Evolutionary conservation across 2,113 vertebrate species (phyloP).

Genomic region (Scalopus aquaticus): DNA sequence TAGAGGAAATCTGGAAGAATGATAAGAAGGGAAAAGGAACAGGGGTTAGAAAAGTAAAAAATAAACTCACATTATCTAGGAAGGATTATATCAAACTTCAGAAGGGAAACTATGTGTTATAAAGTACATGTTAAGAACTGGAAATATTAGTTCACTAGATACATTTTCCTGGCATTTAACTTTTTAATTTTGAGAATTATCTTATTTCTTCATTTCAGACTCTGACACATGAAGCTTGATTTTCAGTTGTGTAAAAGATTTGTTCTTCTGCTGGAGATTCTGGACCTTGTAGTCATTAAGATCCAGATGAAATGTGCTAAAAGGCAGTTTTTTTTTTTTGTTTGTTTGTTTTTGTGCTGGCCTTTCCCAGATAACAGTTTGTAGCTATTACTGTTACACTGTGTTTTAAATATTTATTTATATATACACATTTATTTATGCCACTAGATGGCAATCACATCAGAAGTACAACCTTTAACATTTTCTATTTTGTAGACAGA

Average conservation of each 20-base stretch:
- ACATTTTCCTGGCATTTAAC: not conserved
- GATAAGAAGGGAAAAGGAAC: not conserved
- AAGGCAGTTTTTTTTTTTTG: not conserved
- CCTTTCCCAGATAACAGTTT: not conserved
- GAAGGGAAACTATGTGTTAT: not conserved
- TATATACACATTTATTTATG: not conserved
- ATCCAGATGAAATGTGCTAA: not conserved
- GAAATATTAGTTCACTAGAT: not conserved
- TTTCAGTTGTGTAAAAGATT: not conserved
- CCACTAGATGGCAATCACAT: not conserved
- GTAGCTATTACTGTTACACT: not conserved
- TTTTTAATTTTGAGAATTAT: too few species aligned
- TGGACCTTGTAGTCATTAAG: not conserved
- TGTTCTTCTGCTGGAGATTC: not conserved
- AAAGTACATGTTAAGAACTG: not conserved
- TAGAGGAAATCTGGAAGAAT: not conserved
- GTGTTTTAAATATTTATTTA: slow-evolving; percentile 27
- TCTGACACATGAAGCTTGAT: not conserved
- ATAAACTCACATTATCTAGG: not conserved
- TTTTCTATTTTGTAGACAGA: not conserved
- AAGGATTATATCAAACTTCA: not conserved
- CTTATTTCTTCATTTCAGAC: not conserved
- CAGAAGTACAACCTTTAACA: not conserved
- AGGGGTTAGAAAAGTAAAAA: not conserved
- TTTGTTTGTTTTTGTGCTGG: not conserved